phyloP scores from a whole-genome alignment of 2,113 vertebrate species.

The Pogona vitticeps region DNA sequence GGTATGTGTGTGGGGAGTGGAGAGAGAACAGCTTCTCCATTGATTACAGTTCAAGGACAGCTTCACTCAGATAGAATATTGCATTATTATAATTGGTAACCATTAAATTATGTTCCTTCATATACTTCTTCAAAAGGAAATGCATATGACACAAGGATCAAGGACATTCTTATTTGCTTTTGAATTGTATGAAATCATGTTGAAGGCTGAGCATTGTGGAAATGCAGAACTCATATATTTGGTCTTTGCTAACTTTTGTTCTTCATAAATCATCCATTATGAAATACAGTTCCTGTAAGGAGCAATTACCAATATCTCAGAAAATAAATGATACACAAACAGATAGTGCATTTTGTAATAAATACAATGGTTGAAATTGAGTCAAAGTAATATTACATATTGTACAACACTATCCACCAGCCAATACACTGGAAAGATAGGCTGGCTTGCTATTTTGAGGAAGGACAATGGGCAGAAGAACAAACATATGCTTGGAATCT shows the following conservation, averaged over 20 bases:
- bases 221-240: conserved; percentile 6
- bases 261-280: conserved; percentile 23
- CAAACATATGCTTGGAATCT: neutral
- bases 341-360: conserved; percentile 34
- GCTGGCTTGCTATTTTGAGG: neutral
- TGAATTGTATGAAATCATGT: conserved; percentile 28
- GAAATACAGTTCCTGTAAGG: conserved; percentile 31
- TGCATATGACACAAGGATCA: neutral
- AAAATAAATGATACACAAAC: conserved; percentile 37
- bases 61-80: conserved; percentile 11
- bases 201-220: conserved; percentile 9
- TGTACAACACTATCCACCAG: neutral
- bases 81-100: conserved; percentile 20
- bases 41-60: conserved; percentile 22
- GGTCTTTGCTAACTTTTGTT: conserved; percentile 15
- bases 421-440: neutral
- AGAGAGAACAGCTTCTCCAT: neutral
- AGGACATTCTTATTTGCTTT: neutral
- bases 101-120: conserved; percentile 35
- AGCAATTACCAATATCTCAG: conserved; percentile 20
- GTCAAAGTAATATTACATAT: conserved; percentile 10
- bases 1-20: neutral
- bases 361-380: conserved; percentile 12
- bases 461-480: neutral
- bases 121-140: conserved; percentile 22